Base-by-base conservation (phyloP, 2,797 vertebrate species). In the Setipinna tenuifilis region DNA sequence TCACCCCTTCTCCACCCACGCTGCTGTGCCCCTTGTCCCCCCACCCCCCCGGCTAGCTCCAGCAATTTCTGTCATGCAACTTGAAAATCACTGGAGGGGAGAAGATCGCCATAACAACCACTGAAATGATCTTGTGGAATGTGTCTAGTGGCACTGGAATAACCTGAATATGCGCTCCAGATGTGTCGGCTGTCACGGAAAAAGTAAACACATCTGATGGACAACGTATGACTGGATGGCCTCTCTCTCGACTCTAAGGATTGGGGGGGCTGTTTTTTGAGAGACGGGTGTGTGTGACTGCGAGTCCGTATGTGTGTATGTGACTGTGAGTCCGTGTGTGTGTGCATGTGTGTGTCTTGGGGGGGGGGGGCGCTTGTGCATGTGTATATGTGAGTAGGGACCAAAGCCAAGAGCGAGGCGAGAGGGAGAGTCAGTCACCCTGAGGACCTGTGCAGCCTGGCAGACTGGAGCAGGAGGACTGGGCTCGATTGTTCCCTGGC, bases 81-180 rank as follows among this genome's bases (percentile, higher is more conserved):
- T 97, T 96, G 96, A 97, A 98, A 98, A 98, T 96, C 97, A 98
- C 96, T 97, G 96, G 95, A 98, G 96, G 96, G 96, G 96, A 96
- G 96, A 97, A 94, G 95, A 96, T 97, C 94, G 93, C 95, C 96
- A 96, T 96, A 96, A 97, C 96, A 96, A 97, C 96, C 95, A 95
- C 95, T 95, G 94, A 96, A 97, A 97, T 96, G 96, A 97, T 96
- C 95, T 92, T 92, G 93, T 96, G 96, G 97, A 98, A 98, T 97
- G 97, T 94, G 96, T 97, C 97, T 97, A 96, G 97, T 98, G 98
- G 97, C 97, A 98, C 96, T 95, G 93, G 94, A 95, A 96, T 96
- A 97, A 97, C 95, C 97, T 97, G 97, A 98, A 99, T 99, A 98
- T 99, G 98, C 93, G 95, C 97, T 99, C 98, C 98, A 99, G 98